phyloP scores from a whole-genome alignment of 2,888 invertebrate species.

The Hirtodrosophila duncani region DNA sequence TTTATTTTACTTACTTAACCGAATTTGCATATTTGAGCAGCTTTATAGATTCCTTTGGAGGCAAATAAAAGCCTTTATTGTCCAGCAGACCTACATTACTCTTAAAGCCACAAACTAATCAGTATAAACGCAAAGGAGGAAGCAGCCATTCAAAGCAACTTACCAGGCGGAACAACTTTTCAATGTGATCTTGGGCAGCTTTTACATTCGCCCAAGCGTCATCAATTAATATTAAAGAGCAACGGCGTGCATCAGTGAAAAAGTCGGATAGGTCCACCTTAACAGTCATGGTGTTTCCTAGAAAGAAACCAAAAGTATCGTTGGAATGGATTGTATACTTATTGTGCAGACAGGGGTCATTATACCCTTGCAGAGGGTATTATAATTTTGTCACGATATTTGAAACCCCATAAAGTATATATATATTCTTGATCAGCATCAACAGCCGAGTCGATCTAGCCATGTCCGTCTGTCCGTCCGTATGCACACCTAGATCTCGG shows the following conservation, averaged over 20 bases:
- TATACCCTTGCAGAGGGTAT: too few relatives aligned
- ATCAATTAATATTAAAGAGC: conserved; percentile 55
- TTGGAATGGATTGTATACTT: too few relatives aligned
- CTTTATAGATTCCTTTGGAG: conserved; percentile 53
- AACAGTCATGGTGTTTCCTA: conserved; percentile 31
- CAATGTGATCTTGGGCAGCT: conserved; percentile 58
- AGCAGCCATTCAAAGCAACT: too few relatives aligned
- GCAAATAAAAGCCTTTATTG: conserved; percentile 53
- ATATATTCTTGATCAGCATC: too few relatives aligned
- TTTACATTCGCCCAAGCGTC: conserved; percentile 45
- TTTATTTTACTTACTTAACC: conserved; percentile 35
- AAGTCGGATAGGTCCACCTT: conserved; percentile 58
- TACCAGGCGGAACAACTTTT: conserved; percentile 51
- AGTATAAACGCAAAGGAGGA: too few relatives aligned
- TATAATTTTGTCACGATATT: too few relatives aligned
- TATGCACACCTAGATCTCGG: too few relatives aligned
- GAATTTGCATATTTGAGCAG: conserved; percentile 34
- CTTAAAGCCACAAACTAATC: conserved; percentile 15
- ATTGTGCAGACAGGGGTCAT: too few relatives aligned
- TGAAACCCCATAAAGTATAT: too few relatives aligned
- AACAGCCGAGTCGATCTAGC: too few relatives aligned
- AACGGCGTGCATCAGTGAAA: conserved; percentile 50
- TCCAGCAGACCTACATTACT: conserved; percentile 47
- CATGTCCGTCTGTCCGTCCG: too few relatives aligned
- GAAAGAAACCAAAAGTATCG: too few relatives aligned